Conservation (phyloP, 2,888 invertebrate genomes). For the Rhagonycha fulva region DNA sequence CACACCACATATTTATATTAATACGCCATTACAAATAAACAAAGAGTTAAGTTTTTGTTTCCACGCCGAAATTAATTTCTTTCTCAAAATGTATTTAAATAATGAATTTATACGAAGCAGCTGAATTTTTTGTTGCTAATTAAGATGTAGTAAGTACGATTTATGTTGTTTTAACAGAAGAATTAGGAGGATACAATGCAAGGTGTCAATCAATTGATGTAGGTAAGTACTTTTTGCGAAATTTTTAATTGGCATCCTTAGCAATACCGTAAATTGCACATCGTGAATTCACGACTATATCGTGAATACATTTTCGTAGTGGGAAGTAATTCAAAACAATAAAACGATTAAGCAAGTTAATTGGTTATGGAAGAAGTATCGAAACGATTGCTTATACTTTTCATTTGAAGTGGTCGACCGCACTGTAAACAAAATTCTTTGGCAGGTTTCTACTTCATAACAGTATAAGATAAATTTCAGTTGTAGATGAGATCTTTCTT, state of each 20-base stretch:
- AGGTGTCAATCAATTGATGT: not conserved
- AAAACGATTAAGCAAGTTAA: not conserved
- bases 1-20: slow-evolving; percentile 34
- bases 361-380: not conserved
- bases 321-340: not conserved
- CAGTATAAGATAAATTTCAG: not conserved
- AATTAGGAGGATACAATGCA: not conserved
- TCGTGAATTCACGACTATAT: not conserved
- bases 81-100: not conserved
- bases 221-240: not conserved
- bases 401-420: not conserved
- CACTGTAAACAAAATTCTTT: not conserved
- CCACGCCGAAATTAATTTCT: slow-evolving; percentile 7
- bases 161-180: not conserved
- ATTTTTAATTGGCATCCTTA: not conserved
- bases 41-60: slow-evolving; percentile 8
- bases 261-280: not conserved
- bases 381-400: not conserved
- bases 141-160: not conserved
- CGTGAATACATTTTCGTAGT: not conserved
- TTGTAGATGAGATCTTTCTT: not conserved
- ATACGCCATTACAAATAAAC: slow-evolving; percentile 25
- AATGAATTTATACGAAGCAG: not conserved
- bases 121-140: not conserved
- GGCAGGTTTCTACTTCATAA: not conserved